These are phyloP conservation scores for Daubentonia madagascariensis DNA, from an alignment of 2,113 vertebrate genomes.

Conservation along the genomic window DNA sequence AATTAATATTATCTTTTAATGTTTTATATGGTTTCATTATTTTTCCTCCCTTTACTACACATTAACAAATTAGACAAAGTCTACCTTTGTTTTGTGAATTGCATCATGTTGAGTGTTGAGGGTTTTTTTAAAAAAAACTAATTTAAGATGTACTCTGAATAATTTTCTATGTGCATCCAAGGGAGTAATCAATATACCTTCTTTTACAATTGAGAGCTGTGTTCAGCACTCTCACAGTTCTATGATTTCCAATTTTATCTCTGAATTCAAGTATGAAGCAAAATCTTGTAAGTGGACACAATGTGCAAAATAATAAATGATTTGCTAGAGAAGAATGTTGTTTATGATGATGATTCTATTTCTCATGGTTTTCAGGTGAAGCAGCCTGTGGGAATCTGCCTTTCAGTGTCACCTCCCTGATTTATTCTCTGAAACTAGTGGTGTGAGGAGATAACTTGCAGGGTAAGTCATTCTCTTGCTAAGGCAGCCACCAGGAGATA, in stretches of 20 bases:
- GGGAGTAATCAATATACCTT: conserved; percentile 39
- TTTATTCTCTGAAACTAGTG: neutral
- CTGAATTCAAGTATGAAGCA: conserved; percentile 38
- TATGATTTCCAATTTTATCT: conserved; percentile 54
- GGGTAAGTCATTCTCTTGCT: neutral
- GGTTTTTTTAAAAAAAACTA: neutral
- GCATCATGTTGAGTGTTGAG: neutral
- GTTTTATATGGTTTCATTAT: neutral
- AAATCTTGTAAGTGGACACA: neutral
- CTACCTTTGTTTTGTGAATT: conserved; percentile 2
- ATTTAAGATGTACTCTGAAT: neutral
- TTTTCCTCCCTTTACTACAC: conserved; percentile 8
- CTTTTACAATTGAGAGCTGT: conserved; percentile 8
- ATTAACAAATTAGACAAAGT: neutral
- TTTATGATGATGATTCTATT: neutral
- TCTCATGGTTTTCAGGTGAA: neutral
- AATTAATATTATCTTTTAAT: neutral
- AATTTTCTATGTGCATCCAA: conserved; percentile 17
- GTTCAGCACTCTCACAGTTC: conserved; percentile 4
- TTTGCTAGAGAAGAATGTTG: neutral
- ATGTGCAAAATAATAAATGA: neutral
- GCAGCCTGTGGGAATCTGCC: neutral
- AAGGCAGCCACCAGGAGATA: neutral
- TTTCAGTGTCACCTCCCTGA: neutral
- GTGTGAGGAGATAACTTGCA: neutral